Base-by-base conservation (phyloP, 1,140 invertebrate species). In the Brachionus calyciflorus region DNA sequence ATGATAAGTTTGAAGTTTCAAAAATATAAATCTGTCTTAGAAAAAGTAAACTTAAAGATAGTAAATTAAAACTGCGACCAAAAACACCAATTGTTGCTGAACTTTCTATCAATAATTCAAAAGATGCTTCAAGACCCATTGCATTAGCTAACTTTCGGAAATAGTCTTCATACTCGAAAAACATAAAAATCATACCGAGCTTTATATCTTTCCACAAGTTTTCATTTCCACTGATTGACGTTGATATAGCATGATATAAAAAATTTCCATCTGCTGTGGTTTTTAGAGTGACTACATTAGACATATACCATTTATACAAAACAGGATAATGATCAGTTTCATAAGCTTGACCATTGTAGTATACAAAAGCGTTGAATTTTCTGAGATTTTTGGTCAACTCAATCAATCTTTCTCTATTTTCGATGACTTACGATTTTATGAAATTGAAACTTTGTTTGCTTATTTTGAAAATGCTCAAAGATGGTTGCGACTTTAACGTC, bases 401-500 rank as follows among this genome's bases (percentile, higher is more conserved):
- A 30, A 60, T 37, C 5, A 33, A 14, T 30, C 26, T 17, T 28
- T 37, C 28, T 60, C 6, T 28, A n/a, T n/a, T n/a, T n/a, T n/a
- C n/a, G n/a, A n/a, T n/a, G n/a, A n/a, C n/a, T n/a, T n/a, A n/a
- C n/a, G n/a, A n/a, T n/a, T n/a, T n/a, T n/a, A n/a, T n/a, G n/a
- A n/a, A n/a, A n/a, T n/a, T n/a, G n/a, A n/a, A 60, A 28, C 55
- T 60, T 60, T 60, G 55, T 17, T 33, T 60, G 55, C 55, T 60
- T n/a, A 60, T 60, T 60, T 60, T 60, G 14, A 60, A 60, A 17
- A 60, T 60, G 55, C 53, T 57, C 21, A 57, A 26, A n/a, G 53
- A 24, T 30, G 17, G 24, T n/a, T n/a, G n/a, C n/a, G n/a, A n/a
- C 28, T 28, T 28, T 33, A 28, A 14, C 17, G 24, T 30, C 17